Evolutionary conservation across 2,888 invertebrate genomes (phyloP).

Genomic region (Drosophila fulvimacula): DNA sequence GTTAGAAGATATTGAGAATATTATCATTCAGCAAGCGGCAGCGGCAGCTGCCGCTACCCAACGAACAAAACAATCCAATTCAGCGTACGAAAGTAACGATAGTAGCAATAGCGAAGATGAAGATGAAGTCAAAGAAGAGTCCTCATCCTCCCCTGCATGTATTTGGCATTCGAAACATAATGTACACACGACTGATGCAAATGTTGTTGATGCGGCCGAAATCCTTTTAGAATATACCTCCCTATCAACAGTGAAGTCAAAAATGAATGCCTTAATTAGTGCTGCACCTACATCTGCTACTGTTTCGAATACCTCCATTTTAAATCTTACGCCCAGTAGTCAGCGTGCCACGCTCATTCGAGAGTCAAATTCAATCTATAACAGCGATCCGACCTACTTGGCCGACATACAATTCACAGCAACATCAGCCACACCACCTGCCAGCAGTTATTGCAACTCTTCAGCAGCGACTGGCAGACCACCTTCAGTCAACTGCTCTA

Average conservation of each 20-base stretch:
- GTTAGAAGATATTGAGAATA: constrained; percentile 66
- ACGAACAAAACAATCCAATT: constrained; percentile 1
- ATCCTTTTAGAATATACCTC: constrained; percentile 76
- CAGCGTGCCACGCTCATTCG: constrained; percentile 9
- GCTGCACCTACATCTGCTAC: background rate
- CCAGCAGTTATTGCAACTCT: constrained; percentile 58
- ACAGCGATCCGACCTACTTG: constrained; percentile 8
- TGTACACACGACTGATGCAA: constrained; percentile 3
- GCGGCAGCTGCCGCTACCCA: constrained; percentile 14
- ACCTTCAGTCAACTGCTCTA: background rate
- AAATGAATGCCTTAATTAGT: constrained; percentile 4
- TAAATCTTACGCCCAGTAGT: background rate
- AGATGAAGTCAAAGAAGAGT: background rate
- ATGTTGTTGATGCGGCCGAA: constrained; percentile 60
- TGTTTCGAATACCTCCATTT: background rate
- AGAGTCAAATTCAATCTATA: constrained; percentile 1
- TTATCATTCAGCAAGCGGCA: constrained; percentile 61
- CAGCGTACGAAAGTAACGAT: constrained; percentile 12
- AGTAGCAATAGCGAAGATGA: constrained; percentile 34
- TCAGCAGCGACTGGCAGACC: constrained; percentile 43
- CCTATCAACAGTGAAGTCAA: constrained; percentile 21
- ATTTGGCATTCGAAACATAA: constrained; percentile 75
- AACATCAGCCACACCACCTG: constrained; percentile 54
- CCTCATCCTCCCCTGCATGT: constrained; percentile 52
- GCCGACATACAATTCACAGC: constrained; percentile 46